Base-by-base conservation (phyloP, 2,113 vertebrate genomes). In the Hippolais icterina region DNA sequence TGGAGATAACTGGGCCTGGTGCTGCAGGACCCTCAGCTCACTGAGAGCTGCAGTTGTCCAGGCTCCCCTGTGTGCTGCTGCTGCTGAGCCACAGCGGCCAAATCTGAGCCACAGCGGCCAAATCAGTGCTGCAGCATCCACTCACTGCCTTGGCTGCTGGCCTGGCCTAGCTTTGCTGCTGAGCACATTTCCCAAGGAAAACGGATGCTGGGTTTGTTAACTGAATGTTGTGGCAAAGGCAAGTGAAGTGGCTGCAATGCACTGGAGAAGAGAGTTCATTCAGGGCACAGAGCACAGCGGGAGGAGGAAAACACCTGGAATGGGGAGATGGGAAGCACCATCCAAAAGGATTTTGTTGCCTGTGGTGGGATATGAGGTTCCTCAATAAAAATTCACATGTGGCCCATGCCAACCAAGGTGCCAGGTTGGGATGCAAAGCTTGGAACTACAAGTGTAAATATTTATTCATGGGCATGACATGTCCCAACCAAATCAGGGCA, bases 321-420 rank as follows among this genome's bases (percentile, higher is more conserved):
- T 0, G 2, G 22, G 44, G 31, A 37, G 15, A 22, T 28, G 52
- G 50, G 29, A 57, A 69, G 11, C 17, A 35, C 22, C 19, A 52
- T 27, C 35, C 4, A 0, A 64, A 75, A 85, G 29, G 15, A 6
- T 10, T 60, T 56, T 15, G 10, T 9, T 50, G 41, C 18, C 15
- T 11, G 4, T 39, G 68, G 24, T 71, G 41, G 35, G 49, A 27
- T 14, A 11, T 9, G 63, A 64, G 20, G 11, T 25, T 81, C 63
- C 44, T 83, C 37, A 8, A 12, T 2, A 17, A 69, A 82, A 50
- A n/a, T 42, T 50, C 2, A 2, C 10, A 2, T 5, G 22, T 53
- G 47, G 42, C 16, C 31, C 1, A 0, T 17, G 44, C 35, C 0
- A 2, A 7, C 28, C 1, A 0, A 46, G 25, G 64, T 0, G 1